These are phyloP conservation scores for Drosophila melanocephala DNA, from an alignment of 2,888 invertebrate genomes.

Conservation along the genomic window DNA sequence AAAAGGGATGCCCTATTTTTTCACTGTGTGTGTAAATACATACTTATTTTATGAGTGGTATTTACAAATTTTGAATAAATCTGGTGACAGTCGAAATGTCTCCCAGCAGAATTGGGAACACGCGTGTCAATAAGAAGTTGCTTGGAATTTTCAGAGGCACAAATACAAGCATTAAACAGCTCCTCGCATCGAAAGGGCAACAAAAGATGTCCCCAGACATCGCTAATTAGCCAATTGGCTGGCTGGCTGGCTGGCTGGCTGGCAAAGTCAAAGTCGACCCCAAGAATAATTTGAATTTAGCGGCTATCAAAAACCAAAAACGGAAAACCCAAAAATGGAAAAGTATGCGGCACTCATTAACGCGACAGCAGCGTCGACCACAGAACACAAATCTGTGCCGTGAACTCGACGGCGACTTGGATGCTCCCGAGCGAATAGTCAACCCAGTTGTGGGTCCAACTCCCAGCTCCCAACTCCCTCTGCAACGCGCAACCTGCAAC, in stretches of 20 bases:
- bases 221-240: conserved; percentile 78
- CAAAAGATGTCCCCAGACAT: conserved; percentile 73
- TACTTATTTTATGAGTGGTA: neutral
- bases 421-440: conserved; percentile 57
- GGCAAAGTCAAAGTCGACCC: conserved; percentile 38
- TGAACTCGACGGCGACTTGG: conserved; percentile 25
- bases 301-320: neutral
- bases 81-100: conserved; percentile 47
- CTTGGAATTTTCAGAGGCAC: conserved; percentile 35
- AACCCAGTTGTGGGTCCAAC: conserved; percentile 28
- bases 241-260: conserved; percentile 3
- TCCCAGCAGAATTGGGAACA: conserved; percentile 53
- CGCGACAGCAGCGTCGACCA: conserved; percentile 35
- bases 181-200: conserved; percentile 52
- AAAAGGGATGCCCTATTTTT: neutral
- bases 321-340: neutral
- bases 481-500: neutral
- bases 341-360: conserved; percentile 49
- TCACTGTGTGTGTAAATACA: neutral
- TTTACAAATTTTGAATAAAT: neutral
- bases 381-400: conserved; percentile 44
- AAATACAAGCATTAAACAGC: conserved; percentile 56
- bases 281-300: conserved; percentile 36
- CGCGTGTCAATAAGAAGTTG: conserved; percentile 41
- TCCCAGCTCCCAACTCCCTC: neutral